A percentile compares a stretch with the other conserved stretches of the same genome.
phyloP scores from a whole-genome alignment of 2,797 vertebrate genomes.

The Myotis vivesi region DNA sequence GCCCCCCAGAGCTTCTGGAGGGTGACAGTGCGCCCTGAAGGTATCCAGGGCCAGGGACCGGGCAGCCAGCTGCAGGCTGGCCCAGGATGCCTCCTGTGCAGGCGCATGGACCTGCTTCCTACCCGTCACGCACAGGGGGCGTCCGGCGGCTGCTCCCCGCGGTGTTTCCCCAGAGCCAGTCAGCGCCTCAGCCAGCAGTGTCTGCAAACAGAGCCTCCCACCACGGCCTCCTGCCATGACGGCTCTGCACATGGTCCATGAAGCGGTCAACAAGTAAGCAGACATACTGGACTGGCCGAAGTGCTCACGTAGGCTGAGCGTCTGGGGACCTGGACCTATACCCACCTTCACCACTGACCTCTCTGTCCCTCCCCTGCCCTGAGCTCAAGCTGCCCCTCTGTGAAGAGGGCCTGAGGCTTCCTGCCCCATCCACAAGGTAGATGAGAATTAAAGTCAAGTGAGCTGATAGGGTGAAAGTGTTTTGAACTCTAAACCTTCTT shows the following conservation, averaged over 20 bases:
- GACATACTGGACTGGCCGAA: no score
- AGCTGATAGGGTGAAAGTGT: neutral
- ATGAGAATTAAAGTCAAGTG: neutral
- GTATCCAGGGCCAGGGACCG: neutral
- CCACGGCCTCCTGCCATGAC: fast-evolving
- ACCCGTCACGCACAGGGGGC: constrained; percentile 50
- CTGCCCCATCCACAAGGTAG: fast-evolving
- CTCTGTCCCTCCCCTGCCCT: neutral
- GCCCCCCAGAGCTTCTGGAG: no score
- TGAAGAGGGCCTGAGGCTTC: neutral
- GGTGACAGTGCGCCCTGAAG: neutral
- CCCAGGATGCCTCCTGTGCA: neutral
- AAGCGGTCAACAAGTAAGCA: neutral
- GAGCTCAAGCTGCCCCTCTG: neutral
- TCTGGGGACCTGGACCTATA: no score
- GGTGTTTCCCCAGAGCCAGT: neutral
- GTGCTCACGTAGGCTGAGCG: fast-evolving
- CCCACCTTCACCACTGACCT: fast-evolving
- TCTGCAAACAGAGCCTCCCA: fast-evolving
- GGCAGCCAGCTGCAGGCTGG: neutral
- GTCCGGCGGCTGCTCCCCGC: constrained; percentile 29
- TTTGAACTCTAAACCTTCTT: neutral
- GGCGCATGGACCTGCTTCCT: constrained; percentile 60
- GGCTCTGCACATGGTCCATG: neutral
- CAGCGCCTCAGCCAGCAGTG: fast-evolving